These are phyloP conservation scores for Dunckerocampus dactyliophorus DNA, from an alignment of 2,113 vertebrate species.

Conservation along the genomic window DNA sequence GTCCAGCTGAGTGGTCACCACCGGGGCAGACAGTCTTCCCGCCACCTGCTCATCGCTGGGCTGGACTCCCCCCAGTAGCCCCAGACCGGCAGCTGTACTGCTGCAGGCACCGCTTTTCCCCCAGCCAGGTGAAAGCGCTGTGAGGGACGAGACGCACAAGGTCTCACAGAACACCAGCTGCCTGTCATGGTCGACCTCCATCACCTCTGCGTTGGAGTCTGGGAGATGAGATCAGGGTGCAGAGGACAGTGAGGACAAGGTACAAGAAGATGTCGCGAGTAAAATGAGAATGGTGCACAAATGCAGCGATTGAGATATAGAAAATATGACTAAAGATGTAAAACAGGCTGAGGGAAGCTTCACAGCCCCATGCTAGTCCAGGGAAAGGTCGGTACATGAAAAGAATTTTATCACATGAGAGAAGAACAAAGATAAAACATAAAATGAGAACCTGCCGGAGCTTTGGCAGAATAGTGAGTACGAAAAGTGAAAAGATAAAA, in stretches of 20 bases:
- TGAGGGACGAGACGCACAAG: constrained; percentile 79
- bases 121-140: constrained; percentile 44
- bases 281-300: not conserved
- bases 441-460: constrained; percentile 14
- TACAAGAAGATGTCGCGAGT: too few species aligned
- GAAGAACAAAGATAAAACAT: constrained; percentile 8
- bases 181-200: constrained; percentile 97
- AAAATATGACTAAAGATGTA: not conserved
- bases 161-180: constrained; percentile 91
- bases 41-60: constrained; percentile 95
- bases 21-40: constrained; percentile 83
- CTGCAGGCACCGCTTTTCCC: constrained; percentile 49
- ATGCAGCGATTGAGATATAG: not conserved
- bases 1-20: constrained; percentile 94
- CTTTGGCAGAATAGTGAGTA: not conserved
- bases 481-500: not conserved
- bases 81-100: constrained; percentile 62
- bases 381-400: constrained; percentile 8
- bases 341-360: not conserved
- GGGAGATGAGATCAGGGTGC: constrained; percentile 1
- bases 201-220: constrained; percentile 92
- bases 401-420: constrained; percentile 6
- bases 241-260: not conserved
- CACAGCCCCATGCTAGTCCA: constrained; percentile 2
- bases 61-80: constrained; percentile 82